Percentiles rank a stretch among this genome's conserved stretches.
Conservation (phyloP, 2,888 invertebrate genomes). For the Caenorhabditis parvicauda region DNA sequence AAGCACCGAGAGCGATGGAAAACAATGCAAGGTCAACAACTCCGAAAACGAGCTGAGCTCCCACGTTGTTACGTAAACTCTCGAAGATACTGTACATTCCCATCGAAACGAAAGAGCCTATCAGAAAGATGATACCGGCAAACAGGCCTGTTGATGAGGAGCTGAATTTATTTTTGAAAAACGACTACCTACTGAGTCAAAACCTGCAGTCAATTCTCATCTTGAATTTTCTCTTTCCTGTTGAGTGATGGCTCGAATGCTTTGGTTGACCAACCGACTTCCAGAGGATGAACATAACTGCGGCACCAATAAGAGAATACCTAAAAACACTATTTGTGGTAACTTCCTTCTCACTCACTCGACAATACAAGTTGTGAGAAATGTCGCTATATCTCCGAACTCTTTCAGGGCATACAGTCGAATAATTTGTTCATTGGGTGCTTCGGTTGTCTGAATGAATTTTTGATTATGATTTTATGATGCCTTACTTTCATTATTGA, state of each 20-base stretch:
- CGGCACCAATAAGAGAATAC: constrained; percentile 58
- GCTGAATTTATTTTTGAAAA: constrained; percentile 24
- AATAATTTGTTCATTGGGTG: constrained; percentile 6
- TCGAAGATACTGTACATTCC: constrained; percentile 58
- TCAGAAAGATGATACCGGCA: constrained; percentile 56
- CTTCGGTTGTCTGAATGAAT: background rate
- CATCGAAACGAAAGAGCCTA: constrained; percentile 55
- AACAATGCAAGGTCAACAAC: constrained; percentile 57
- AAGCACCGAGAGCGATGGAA: constrained; percentile 48
- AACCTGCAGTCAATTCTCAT: constrained; percentile 60
- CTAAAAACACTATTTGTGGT: constrained; percentile 3
- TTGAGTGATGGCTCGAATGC: constrained; percentile 12
- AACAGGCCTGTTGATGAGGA: constrained; percentile 58
- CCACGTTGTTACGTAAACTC: constrained; percentile 32
- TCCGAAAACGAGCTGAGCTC: constrained; percentile 52
- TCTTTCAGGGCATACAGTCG: constrained; percentile 49
- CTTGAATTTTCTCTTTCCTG: constrained; percentile 42
- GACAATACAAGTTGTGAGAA: constrained; percentile 58
- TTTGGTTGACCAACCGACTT: constrained; percentile 46
- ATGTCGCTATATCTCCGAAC: constrained; percentile 59
- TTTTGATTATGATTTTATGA: constrained; percentile 8
- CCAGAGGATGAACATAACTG: constrained; percentile 61
- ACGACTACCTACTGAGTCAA: background rate
- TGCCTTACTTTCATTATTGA: constrained; percentile 20
- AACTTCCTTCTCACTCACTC: constrained; percentile 26